Evolutionary conservation across 2,797 vertebrate genomes (phyloP).

Genomic region (Poecilia velifera): DNA sequence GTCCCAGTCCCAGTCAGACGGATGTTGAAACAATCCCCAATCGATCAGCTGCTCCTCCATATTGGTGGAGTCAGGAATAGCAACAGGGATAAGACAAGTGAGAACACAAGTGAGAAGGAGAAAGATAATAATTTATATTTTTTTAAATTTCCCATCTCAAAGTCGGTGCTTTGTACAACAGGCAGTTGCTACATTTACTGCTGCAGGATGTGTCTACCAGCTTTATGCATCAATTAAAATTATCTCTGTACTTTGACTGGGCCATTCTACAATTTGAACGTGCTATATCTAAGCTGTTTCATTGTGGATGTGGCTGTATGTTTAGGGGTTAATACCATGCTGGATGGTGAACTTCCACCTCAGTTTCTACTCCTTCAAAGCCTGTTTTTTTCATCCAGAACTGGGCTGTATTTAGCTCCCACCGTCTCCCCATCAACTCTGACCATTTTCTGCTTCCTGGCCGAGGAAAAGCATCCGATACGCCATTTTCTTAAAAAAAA

Average conservation of each 20-base stretch:
- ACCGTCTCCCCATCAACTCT: not conserved
- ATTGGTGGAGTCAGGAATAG: not conserved
- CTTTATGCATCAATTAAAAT: not conserved
- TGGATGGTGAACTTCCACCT: not conserved
- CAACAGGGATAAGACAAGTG: not conserved
- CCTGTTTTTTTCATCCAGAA: not conserved
- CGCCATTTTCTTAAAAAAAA: not conserved
- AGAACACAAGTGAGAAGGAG: not conserved
- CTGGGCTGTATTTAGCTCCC: not conserved
- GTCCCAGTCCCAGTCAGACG: constrained; percentile 2
- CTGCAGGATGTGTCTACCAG: not conserved
- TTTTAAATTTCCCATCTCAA: not conserved
- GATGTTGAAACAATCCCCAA: not conserved
- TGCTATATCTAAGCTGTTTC: not conserved
- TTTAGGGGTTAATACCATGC: not conserved
- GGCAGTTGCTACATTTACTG: not conserved
- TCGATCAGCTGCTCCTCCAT: not conserved
- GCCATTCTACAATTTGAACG: not conserved
- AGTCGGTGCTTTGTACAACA: not conserved
- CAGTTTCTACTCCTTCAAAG: not conserved
- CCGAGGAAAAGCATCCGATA: not conserved
- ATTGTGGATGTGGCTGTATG: not conserved
- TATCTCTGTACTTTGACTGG: not conserved
- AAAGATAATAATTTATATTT: not conserved
- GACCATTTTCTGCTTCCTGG: not conserved